phyloP scores from a whole-genome alignment of 2,888 invertebrate genomes.

The Silvanus unidentatus region DNA sequence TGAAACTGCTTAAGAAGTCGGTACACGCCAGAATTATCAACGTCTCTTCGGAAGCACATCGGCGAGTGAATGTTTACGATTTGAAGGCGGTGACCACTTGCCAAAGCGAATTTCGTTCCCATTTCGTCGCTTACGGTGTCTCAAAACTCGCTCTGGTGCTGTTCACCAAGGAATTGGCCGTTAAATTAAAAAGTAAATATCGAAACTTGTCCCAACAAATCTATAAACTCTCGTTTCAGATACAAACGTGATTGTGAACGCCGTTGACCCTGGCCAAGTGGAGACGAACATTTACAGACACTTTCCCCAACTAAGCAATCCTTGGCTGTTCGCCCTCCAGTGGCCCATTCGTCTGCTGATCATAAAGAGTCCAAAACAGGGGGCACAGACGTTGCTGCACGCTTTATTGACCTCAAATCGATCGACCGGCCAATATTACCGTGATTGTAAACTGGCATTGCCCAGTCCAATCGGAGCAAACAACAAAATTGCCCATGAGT shows the following conservation, averaged over 20 bases:
- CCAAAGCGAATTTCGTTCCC: slow-evolving; percentile 37
- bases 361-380: slow-evolving; percentile 43
- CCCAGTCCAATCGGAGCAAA: slow-evolving; percentile 36
- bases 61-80: slow-evolving; percentile 38
- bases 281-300: slow-evolving; percentile 44
- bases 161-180: slow-evolving; percentile 40
- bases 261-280: slow-evolving; percentile 47
- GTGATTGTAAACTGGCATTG: slow-evolving; percentile 37
- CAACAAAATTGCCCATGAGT: slow-evolving; percentile 34
- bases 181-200: slow-evolving; percentile 37
- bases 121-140: slow-evolving; percentile 42
- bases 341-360: slow-evolving; percentile 41
- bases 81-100: slow-evolving; percentile 32
- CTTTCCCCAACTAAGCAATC: slow-evolving; percentile 39
- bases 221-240: slow-evolving; percentile 22
- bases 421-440: slow-evolving; percentile 41
- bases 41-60: slow-evolving; percentile 46
- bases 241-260: slow-evolving; percentile 42
- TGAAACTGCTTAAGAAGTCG: slow-evolving; percentile 42
- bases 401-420: slow-evolving; percentile 39
- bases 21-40: slow-evolving; percentile 47
- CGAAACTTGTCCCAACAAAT: no score
- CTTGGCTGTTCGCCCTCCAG: slow-evolving; percentile 40
- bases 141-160: slow-evolving; percentile 42
- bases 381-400: slow-evolving; percentile 44